These are phyloP conservation scores for Dryoscopus gambensis DNA, from an alignment of 2,113 vertebrate species.

Conservation along the genomic window DNA sequence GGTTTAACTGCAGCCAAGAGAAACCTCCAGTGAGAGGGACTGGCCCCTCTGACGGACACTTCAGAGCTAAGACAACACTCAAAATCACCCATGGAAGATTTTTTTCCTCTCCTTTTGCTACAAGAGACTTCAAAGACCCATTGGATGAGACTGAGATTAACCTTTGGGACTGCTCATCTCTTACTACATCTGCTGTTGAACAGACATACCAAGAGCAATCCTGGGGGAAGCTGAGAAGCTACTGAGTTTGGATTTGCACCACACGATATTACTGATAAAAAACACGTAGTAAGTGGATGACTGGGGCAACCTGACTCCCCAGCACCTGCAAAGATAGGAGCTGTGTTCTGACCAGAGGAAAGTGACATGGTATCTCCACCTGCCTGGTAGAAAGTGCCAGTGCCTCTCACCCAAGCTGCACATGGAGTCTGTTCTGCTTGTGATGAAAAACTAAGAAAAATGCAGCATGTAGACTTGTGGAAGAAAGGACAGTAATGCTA, in stretches of 20 bases:
- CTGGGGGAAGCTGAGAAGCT: neutral
- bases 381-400: neutral
- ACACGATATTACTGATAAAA: neutral
- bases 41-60: neutral
- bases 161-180: neutral
- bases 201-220: neutral
- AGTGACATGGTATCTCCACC: neutral
- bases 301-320: neutral
- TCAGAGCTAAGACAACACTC: neutral
- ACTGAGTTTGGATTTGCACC: neutral
- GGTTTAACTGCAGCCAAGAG: neutral
- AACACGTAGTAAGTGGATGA: neutral
- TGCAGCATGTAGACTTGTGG: neutral
- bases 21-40: neutral
- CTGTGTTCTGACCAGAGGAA: neutral
- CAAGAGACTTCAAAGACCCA: neutral
- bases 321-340: neutral
- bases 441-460: neutral
- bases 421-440: neutral
- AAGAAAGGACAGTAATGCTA: neutral
- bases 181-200: neutral
- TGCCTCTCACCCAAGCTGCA: neutral
- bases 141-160: neutral
- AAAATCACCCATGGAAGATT: neutral
- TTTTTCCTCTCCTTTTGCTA: neutral